Conservation (phyloP, 2,888 invertebrate species). For the Pyrrhosoma nymphula region DNA sequence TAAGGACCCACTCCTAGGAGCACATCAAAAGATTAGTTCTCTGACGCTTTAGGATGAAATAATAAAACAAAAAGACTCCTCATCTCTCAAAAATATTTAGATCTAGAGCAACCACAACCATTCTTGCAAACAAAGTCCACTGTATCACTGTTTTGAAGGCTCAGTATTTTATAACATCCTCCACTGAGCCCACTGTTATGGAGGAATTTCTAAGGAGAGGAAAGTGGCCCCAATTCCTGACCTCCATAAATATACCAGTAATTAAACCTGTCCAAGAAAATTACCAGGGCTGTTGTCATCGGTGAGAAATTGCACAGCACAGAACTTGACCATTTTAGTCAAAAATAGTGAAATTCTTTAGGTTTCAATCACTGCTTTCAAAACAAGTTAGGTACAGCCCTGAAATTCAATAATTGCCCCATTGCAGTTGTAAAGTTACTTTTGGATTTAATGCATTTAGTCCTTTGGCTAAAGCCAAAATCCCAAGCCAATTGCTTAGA, state of each 20-base stretch:
- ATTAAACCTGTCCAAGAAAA: not conserved
- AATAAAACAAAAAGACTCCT: conserved; percentile 29
- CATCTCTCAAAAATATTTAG: not conserved
- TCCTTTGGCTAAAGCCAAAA: not conserved
- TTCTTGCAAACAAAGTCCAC: conserved; percentile 60
- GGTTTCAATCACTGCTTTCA: not conserved
- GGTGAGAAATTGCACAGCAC: not conserved
- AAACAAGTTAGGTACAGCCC: not conserved
- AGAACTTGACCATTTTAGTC: not conserved
- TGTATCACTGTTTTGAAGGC: conserved; percentile 40
- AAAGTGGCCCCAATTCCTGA: conserved; percentile 61
- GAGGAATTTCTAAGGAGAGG: conserved; percentile 40
- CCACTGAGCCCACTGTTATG: not conserved
- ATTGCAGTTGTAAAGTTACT: not conserved
- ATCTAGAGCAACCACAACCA: conserved; percentile 58
- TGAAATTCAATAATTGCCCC: not conserved
- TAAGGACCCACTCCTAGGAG: conserved; percentile 56
- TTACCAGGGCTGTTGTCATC: not conserved
- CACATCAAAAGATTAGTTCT: conserved; percentile 53
- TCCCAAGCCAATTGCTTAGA: not conserved
- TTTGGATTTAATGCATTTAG: not conserved
- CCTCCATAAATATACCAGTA: conserved; percentile 58
- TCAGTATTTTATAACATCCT: not conserved
- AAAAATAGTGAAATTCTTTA: not conserved
- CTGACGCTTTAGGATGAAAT: conserved; percentile 34